A percentile compares a stretch with the other conserved stretches of the same genome.
phyloP scores from a whole-genome alignment of 2,888 invertebrate species.

The Macrosiphum euphorbiae region DNA sequence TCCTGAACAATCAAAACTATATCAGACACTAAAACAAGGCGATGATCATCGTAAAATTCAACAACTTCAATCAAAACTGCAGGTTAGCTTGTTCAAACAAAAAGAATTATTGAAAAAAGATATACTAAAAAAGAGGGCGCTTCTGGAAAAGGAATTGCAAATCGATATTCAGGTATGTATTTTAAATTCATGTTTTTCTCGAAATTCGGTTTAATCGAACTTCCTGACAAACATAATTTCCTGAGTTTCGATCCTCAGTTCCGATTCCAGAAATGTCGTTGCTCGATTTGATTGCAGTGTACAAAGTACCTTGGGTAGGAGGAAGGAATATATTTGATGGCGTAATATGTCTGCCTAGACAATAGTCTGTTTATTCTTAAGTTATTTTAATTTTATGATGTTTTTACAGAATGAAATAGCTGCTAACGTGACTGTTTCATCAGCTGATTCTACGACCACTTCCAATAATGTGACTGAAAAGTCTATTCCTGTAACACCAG shows the following conservation, averaged over 20 bases:
- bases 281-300: conserved; percentile 49
- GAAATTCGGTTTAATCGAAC: conserved; percentile 61
- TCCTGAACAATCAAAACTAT: conserved; percentile 57
- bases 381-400: neutral
- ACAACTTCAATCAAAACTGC: conserved; percentile 75
- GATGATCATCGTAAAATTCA: conserved; percentile 70
- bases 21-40: conserved; percentile 60
- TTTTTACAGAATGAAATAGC: conserved; percentile 60
- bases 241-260: conserved; percentile 63
- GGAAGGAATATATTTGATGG: neutral
- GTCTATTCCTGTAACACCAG: neutral
- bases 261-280: conserved; percentile 63
- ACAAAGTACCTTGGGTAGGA: conserved; percentile 17
- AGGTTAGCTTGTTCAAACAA: conserved; percentile 85
- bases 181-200: conserved; percentile 57
- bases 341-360: neutral
- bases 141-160: conserved; percentile 90
- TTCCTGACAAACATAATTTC: conserved; percentile 59
- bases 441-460: conserved; percentile 49
- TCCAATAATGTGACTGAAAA: conserved; percentile 25
- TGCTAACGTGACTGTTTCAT: conserved; percentile 48
- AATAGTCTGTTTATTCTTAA: neutral
- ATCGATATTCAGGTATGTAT: conserved; percentile 82
- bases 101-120: conserved; percentile 94
- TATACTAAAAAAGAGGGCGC: conserved; percentile 89